Conservation (phyloP, 2,113 vertebrate genomes). For the Ia io region DNA sequence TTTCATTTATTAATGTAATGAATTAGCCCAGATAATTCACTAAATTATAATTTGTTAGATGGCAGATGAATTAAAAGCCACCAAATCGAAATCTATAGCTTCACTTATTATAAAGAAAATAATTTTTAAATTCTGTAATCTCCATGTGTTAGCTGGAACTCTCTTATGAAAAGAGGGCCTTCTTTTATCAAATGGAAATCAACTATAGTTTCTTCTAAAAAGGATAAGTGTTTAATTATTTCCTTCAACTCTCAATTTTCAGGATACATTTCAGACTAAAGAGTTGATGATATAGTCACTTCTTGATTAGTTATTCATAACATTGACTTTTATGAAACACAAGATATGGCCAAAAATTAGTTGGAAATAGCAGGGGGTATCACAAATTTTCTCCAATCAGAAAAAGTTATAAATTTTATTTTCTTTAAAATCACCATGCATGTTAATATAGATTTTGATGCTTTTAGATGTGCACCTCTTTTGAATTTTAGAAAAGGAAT, state of each 20-base stretch:
- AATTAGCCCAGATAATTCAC: background rate
- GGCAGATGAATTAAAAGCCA: background rate
- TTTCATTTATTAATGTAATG: background rate
- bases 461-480: background rate
- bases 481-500: slow-evolving; percentile 6
- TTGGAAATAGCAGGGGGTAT: background rate
- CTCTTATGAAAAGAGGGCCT: background rate
- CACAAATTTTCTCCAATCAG: background rate
- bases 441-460: background rate
- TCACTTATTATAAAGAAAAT: background rate
- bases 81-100: background rate
- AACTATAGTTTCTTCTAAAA: background rate
- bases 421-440: background rate
- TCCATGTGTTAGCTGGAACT: background rate
- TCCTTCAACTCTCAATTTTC: background rate
- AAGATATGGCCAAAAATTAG: background rate
- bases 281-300: background rate
- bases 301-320: background rate
- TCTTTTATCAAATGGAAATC: background rate
- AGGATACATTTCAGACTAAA: background rate
- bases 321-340: background rate
- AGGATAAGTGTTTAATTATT: background rate
- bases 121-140: background rate
- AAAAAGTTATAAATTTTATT: background rate
- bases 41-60: background rate